Conservation (phyloP, 1,140 invertebrate genomes). For the Diabrotica virgifera region DNA sequence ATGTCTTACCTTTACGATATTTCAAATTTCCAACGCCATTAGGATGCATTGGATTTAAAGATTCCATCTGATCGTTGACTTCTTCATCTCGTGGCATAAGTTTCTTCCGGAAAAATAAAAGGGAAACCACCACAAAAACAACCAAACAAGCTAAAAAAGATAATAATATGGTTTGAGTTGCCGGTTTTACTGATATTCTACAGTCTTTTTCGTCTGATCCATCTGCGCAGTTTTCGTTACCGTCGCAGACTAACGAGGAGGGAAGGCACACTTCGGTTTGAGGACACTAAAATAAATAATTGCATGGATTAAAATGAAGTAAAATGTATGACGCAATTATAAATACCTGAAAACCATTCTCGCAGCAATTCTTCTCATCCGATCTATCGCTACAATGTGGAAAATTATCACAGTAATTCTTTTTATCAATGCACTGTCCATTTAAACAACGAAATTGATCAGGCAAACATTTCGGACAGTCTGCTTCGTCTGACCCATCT, state of each 20-base stretch:
- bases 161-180: constrained; percentile 46
- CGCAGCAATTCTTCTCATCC: constrained; percentile 46
- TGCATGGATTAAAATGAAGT: not conserved
- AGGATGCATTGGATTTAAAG: constrained; percentile 40
- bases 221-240: constrained; percentile 69
- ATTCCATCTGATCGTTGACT: constrained; percentile 51
- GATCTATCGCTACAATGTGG: constrained; percentile 41
- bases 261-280: constrained; percentile 29
- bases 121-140: constrained; percentile 46
- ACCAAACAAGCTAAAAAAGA: constrained; percentile 32
- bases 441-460: constrained; percentile 73
- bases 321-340: constrained; percentile 53
- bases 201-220: constrained; percentile 66
- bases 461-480: constrained; percentile 61
- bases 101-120: constrained; percentile 32
- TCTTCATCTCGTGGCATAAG: constrained; percentile 23
- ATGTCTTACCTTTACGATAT: constrained; percentile 27
- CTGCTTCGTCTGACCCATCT: constrained; percentile 76
- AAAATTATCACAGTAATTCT: constrained; percentile 54
- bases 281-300: not conserved
- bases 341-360: constrained; percentile 56
- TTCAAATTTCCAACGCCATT: constrained; percentile 35
- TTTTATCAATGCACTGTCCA: constrained; percentile 72
- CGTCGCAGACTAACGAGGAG: constrained; percentile 55
- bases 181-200: constrained; percentile 34